Evolutionary conservation across 2,113 vertebrate genomes (phyloP).

Genomic region (Cephalophus harveyi): DNA sequence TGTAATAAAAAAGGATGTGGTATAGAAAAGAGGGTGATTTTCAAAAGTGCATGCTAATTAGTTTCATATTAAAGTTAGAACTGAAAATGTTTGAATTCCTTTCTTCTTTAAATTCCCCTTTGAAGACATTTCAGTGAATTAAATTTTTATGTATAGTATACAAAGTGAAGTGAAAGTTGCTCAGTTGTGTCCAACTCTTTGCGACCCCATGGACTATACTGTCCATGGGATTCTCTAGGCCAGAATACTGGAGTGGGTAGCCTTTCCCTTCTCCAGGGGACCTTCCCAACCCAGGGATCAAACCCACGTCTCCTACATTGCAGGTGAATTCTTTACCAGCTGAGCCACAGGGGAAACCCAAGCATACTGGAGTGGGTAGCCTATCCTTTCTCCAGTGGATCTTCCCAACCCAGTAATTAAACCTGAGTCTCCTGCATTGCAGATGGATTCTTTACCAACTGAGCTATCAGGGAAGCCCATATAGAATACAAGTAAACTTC

Average conservation of each 20-base stretch:
- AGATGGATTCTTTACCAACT: not conserved
- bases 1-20: not conserved
- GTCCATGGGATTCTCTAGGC: no score
- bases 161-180: not conserved
- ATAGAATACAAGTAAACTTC: not conserved
- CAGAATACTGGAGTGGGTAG: not conserved
- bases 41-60: not conserved
- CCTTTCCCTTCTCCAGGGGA: not conserved
- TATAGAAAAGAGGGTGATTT: not conserved
- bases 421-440: not conserved
- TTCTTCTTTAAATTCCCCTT: not conserved
- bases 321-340: not conserved
- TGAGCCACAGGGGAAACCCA: not conserved
- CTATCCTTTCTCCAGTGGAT: no score
- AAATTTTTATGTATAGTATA: not conserved
- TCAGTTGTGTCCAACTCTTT: not conserved
- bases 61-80: slow-evolving; percentile 4
- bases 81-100: not conserved
- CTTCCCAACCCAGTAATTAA: no score
- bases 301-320: not conserved
- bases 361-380: no score
- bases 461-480: not conserved
- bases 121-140: slow-evolving; percentile 11
- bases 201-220: no score
- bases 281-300: not conserved